Evolutionary conservation across 2,113 vertebrate species (phyloP), one percentile per base, ranked within the genome.

Genomic region (Eurystomus gularis): DNA sequence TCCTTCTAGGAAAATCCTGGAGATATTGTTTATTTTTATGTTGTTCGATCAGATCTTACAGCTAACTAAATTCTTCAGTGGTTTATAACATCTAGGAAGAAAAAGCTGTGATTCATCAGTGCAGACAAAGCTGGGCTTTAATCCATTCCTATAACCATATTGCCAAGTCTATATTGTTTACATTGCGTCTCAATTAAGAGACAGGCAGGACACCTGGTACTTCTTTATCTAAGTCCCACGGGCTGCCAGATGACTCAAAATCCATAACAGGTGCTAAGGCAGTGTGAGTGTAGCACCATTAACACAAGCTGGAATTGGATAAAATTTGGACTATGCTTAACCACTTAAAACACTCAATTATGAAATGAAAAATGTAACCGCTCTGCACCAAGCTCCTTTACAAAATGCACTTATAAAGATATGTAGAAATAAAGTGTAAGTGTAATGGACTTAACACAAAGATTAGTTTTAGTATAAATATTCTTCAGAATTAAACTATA

Each of bases 191-290:
- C 97, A 98, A 98, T 98, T 98, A 98, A 98, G 97, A 97, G 96
- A 95, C 96, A 98, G 97, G 97, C 97, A 97, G 97, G 97, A 98
- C 98, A 98, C 98, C 98, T 98, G 98, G 98, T 98, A 98, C 98
- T 98, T 97, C 97, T 98, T 98, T 98, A 98, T 98, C 97, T 97
- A 94, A 97, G 97, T 98, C 97, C 98, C 97, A 97, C 82, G 91
- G 97, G 97, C 95, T 98, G 98, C 98, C 98, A 98, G 98, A 98
- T 98, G 98, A 98, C 97, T 98, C 97, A 97, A 98, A 98, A 98
- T 98, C 97, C 97, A 96, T 97, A 98, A 98, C 98, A 98, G 98
- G 98, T 98, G 98, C 97, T 98, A 97, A 96, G 96, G 97, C 97
- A 98, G 95, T 97, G 97, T 96, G 97, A 98, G 95, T 93, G 91